Percentiles rank a stretch among this genome's conserved stretches.
These are phyloP conservation scores for Cephalopholis sonnerati DNA, from an alignment of 2,113 vertebrate genomes.

Conservation along the genomic window DNA sequence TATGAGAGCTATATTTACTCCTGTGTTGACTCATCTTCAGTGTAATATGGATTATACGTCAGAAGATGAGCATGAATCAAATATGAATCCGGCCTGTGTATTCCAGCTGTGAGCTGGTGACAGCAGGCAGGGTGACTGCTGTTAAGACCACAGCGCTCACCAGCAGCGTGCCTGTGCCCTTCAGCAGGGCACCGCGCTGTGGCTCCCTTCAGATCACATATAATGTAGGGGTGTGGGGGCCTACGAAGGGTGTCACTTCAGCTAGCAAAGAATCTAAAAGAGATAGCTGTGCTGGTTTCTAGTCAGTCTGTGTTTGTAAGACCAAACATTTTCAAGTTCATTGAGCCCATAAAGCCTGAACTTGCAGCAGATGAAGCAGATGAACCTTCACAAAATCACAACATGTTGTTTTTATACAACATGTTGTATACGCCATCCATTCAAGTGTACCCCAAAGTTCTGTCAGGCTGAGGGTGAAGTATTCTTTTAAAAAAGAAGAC, in stretches of 20 bases:
- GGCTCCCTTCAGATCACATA: constrained; percentile 24
- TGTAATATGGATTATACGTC: constrained; percentile 62
- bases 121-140: constrained; percentile 38
- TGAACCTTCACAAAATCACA: no score
- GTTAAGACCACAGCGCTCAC: constrained; percentile 43
- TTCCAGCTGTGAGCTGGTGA: constrained; percentile 59
- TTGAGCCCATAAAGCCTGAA: background rate
- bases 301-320: background rate
- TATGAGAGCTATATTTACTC: constrained; percentile 57
- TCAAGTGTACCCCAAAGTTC: no score
- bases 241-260: background rate
- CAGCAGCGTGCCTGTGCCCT: constrained; percentile 30
- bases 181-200: constrained; percentile 24
- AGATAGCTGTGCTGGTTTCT: background rate
- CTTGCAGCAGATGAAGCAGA: background rate
- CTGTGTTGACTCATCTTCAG: constrained; percentile 55
- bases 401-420: no score
- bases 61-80: constrained; percentile 52
- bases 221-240: background rate
- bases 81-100: constrained; percentile 43
- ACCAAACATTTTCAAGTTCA: background rate
- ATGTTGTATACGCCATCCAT: no score
- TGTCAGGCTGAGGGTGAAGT: no score
- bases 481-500: background rate
- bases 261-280: background rate